Evolutionary conservation across 2,888 invertebrate genomes (phyloP).

Genomic region (Nebria brevicollis): DNA sequence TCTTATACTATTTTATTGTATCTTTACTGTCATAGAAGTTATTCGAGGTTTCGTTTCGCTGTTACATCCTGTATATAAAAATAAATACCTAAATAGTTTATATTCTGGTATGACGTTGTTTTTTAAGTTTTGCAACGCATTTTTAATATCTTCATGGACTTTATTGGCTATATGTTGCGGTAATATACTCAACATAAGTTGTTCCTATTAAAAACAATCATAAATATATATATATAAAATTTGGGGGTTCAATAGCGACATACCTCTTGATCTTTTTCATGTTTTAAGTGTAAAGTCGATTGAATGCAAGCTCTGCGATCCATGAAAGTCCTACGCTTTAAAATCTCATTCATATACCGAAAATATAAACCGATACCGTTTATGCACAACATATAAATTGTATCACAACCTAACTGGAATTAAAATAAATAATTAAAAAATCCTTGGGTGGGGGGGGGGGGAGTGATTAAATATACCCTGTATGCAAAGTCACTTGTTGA

Average conservation of each 20-base stretch:
- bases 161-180: slow-evolving; percentile 82
- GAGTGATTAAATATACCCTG: slow-evolving; percentile 58
- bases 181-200: slow-evolving; percentile 84
- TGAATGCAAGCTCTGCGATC: slow-evolving; percentile 88
- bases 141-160: slow-evolving; percentile 67
- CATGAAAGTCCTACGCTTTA: slow-evolving; percentile 85
- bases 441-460: neutral
- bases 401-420: slow-evolving; percentile 67
- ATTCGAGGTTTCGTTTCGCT: too few species aligned
- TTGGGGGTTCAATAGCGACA: too few species aligned
- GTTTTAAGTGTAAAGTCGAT: slow-evolving; percentile 81
- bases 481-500: slow-evolving; percentile 46
- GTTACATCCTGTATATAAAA: too few species aligned
- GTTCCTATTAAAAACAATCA: slow-evolving; percentile 70
- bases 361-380: slow-evolving; percentile 89
- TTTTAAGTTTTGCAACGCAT: slow-evolving; percentile 63
- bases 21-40: too few species aligned
- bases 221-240: too few species aligned
- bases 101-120: slow-evolving; percentile 52
- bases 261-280: slow-evolving; percentile 88
- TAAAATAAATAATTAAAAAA: neutral
- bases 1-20: too few species aligned
- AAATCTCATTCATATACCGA: slow-evolving; percentile 87
- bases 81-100: slow-evolving; percentile 62
- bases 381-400: slow-evolving; percentile 76